Evolutionary conservation across 2,113 vertebrate genomes (phyloP).

Genomic region (Butorides virescens): DNA sequence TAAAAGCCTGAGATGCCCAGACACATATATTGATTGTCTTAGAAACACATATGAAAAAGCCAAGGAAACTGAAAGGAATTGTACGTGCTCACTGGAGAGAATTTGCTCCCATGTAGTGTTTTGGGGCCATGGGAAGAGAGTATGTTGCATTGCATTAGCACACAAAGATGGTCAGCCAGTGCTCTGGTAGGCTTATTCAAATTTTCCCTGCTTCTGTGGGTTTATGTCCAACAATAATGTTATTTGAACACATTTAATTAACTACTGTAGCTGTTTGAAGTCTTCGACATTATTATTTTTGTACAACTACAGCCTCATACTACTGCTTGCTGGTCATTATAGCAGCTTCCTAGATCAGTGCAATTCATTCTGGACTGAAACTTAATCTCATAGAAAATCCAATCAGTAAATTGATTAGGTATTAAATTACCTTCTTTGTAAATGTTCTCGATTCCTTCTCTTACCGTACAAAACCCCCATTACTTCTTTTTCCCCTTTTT

Average conservation of each 20-base stretch:
- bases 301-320: background rate
- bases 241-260: slow-evolving; percentile 65
- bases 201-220: background rate
- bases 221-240: slow-evolving; percentile 46
- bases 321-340: slow-evolving; percentile 29
- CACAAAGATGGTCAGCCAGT: background rate
- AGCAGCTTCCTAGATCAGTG: slow-evolving; percentile 30
- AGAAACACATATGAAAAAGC: background rate
- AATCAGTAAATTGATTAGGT: slow-evolving; percentile 68
- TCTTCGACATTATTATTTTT: slow-evolving; percentile 47
- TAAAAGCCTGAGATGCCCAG: background rate
- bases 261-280: slow-evolving; percentile 50
- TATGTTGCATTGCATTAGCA: background rate
- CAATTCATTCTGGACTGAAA: slow-evolving; percentile 50
- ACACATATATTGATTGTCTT: background rate
- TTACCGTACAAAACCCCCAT: background rate
- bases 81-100: background rate
- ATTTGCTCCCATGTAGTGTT: background rate
- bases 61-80: background rate
- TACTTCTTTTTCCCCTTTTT: background rate
- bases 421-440: slow-evolving; percentile 66
- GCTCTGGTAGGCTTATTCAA: slow-evolving; percentile 14
- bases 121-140: background rate
- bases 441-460: slow-evolving; percentile 1
- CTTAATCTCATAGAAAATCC: slow-evolving; percentile 66